Percentiles rank a stretch among this genome's conserved stretches.
Evolutionary conservation across 2,888 invertebrate species (phyloP).

Genomic region (Taphrorychus bicolor): DNA sequence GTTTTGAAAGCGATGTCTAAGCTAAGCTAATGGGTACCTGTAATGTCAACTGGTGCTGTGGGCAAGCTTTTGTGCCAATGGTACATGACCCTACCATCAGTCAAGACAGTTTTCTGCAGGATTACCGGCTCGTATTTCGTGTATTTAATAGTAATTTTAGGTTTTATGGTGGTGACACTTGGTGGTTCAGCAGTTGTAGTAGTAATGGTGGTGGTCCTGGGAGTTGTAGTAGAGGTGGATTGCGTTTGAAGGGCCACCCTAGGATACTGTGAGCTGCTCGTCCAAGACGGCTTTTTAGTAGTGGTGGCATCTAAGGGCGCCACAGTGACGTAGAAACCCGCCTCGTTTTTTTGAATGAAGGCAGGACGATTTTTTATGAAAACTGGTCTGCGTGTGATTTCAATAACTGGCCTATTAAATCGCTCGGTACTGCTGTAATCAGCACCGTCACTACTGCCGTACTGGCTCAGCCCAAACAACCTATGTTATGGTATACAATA

Average conservation of each 20-base stretch:
- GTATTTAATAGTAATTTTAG: constrained; percentile 49
- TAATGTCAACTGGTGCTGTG: constrained; percentile 44
- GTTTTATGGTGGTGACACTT: neutral
- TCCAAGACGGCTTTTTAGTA: constrained; percentile 18
- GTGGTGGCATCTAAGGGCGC: constrained; percentile 28
- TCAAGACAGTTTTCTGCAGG: constrained; percentile 55
- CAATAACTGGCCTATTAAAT: constrained; percentile 14
- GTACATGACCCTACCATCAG: constrained; percentile 55
- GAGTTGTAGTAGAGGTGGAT: constrained; percentile 42
- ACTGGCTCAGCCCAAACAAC: constrained; percentile 20
- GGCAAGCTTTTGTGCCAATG: constrained; percentile 57
- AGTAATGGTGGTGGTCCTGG: constrained; percentile 41
- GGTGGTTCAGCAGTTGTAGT: constrained; percentile 1
- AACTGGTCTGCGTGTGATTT: constrained; percentile 35
- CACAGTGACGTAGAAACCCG: constrained; percentile 52
- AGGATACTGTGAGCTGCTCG: constrained; percentile 15
- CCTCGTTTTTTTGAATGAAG: constrained; percentile 39
- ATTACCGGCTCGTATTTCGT: constrained; percentile 58
- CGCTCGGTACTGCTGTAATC: constrained; percentile 13
- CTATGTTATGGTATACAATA: too few species aligned
- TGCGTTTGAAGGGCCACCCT: constrained; percentile 14
- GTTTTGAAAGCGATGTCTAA: too few species aligned
- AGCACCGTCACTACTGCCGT: neutral
- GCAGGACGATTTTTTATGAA: constrained; percentile 40
- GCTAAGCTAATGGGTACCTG: too few species aligned